phyloP scores from a whole-genome alignment of 2,113 vertebrate genomes.

The Oenanthe oenanthe region DNA sequence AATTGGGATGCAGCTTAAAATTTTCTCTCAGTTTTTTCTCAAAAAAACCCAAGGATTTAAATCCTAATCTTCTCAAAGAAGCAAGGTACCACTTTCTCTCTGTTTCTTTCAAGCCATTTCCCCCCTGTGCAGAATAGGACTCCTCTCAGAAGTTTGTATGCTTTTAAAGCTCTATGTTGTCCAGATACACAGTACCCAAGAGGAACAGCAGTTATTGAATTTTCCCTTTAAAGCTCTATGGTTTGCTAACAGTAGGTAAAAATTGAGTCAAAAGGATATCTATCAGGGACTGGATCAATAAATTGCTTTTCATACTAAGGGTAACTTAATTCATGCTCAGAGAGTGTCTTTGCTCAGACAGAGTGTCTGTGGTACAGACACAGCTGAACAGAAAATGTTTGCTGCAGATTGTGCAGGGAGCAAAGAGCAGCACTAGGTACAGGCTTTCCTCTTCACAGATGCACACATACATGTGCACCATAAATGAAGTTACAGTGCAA shows the following conservation, averaged over 20 bases:
- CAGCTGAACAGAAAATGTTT: neutral
- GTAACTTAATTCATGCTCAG: slow-evolving; percentile 38
- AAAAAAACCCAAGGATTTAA: neutral
- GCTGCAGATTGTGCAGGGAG: neutral
- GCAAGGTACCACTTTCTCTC: neutral
- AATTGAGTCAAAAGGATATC: slow-evolving; percentile 46
- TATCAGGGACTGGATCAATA: slow-evolving; percentile 49
- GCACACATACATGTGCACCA: accelerated
- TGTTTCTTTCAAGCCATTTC: neutral
- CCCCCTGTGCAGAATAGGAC: accelerated
- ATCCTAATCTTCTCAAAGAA: neutral
- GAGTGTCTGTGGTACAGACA: neutral
- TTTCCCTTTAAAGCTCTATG: slow-evolving; percentile 10
- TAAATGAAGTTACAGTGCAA: neutral
- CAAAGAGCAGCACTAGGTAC: accelerated
- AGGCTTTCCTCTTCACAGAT: neutral
- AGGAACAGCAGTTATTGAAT: slow-evolving; percentile 23
- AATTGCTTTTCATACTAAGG: slow-evolving; percentile 32
- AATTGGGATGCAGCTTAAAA: neutral
- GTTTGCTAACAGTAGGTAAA: slow-evolving; percentile 20
- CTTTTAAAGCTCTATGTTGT: neutral
- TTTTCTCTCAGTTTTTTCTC: neutral
- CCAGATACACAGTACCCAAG: neutral
- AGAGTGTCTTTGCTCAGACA: slow-evolving; percentile 22
- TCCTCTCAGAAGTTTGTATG: neutral